Conservation (phyloP, 2,888 invertebrate species). For the Eristalinus sepulchralis region DNA sequence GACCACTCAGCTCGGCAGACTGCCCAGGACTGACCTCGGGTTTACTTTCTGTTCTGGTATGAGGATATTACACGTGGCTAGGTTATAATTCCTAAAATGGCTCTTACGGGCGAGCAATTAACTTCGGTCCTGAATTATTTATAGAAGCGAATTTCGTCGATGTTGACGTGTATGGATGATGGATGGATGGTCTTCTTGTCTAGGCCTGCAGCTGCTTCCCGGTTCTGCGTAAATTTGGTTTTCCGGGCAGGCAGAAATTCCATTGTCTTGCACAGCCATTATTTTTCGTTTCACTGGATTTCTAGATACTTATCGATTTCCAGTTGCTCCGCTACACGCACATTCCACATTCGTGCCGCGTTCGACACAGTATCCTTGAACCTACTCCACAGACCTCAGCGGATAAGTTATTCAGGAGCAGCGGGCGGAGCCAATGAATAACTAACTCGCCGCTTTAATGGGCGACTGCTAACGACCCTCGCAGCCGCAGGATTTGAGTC, state of each 20-base stretch:
- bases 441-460: neutral
- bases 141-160: neutral
- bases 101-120: neutral
- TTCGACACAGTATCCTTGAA: neutral
- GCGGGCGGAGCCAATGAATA: neutral
- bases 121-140: neutral
- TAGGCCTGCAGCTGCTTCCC: neutral
- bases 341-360: neutral
- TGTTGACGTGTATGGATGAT: neutral
- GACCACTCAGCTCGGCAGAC: neutral
- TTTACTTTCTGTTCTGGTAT: neutral
- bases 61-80: neutral
- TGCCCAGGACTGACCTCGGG: neutral
- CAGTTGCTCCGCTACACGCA: neutral
- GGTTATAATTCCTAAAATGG: neutral
- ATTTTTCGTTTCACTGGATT: too few species aligned
- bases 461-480: neutral
- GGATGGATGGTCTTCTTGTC: neutral
- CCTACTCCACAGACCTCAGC: neutral
- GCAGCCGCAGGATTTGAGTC: neutral
- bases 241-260: too few species aligned
- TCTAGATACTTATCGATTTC: neutral
- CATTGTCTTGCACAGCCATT: too few species aligned
- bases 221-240: too few species aligned
- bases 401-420: neutral